These are phyloP conservation scores for Agrilus planipennis DNA, from an alignment of 1,140 invertebrate genomes.

Conservation along the genomic window DNA sequence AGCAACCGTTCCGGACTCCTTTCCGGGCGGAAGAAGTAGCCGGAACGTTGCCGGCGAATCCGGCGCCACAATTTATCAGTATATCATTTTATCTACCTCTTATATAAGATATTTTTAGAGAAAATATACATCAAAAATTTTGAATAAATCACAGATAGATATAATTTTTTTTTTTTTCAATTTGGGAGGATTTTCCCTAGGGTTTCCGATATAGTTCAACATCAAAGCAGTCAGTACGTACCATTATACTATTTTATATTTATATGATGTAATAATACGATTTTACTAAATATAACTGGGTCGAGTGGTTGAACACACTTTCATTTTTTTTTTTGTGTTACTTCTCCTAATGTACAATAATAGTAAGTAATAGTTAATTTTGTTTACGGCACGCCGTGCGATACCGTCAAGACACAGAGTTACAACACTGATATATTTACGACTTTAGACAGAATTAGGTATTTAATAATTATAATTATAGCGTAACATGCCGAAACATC, in stretches of 20 bases:
- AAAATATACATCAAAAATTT: slow-evolving; percentile 43
- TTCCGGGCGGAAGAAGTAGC: background rate
- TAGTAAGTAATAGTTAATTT: too few species aligned
- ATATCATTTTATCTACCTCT: slow-evolving; percentile 33
- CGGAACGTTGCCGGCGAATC: background rate
- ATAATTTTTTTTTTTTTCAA: slow-evolving; percentile 37
- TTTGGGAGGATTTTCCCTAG: slow-evolving; percentile 25
- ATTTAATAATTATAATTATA: too few species aligned
- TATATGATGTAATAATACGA: too few species aligned
- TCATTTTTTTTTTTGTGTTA: slow-evolving; percentile 29
- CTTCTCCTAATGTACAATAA: too few species aligned
- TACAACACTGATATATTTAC: slow-evolving; percentile 28
- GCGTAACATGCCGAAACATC: slow-evolving; percentile 33
- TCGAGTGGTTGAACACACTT: slow-evolving; percentile 1
- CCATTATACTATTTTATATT: too few species aligned
- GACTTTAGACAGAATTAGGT: slow-evolving; percentile 22
- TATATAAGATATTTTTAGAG: slow-evolving; percentile 40
- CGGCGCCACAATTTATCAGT: slow-evolving; percentile 7
- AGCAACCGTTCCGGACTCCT: background rate
- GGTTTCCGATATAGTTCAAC: slow-evolving; percentile 30
- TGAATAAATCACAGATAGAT: slow-evolving; percentile 43
- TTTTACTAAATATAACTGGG: too few species aligned
- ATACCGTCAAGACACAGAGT: slow-evolving; percentile 38
- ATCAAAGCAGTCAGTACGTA: slow-evolving; percentile 31
- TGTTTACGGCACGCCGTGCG: too few species aligned